These are phyloP conservation scores for Bombyx mandarina DNA, from an alignment of 1,140 invertebrate genomes.

Conservation along the genomic window DNA sequence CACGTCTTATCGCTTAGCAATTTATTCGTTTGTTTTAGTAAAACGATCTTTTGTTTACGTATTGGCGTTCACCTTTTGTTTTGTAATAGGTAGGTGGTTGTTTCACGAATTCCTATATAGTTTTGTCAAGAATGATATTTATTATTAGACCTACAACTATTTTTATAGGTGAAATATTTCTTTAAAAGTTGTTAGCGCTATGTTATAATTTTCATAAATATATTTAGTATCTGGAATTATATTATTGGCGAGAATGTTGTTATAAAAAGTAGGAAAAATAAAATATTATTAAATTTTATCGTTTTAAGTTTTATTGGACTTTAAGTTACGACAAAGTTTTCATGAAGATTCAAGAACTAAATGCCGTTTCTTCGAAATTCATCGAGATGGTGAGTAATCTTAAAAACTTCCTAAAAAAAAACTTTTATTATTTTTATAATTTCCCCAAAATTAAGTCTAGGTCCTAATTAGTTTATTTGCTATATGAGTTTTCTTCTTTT, in stretches of 20 bases:
- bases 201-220: too few relatives aligned
- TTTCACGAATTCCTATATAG: constrained; percentile 17
- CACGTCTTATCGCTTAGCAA: constrained; percentile 22
- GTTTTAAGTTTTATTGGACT: constrained; percentile 12
- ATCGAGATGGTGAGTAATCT: too few relatives aligned
- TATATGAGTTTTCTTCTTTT: too few relatives aligned
- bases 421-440: too few relatives aligned
- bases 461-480: too few relatives aligned
- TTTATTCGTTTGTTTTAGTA: constrained; percentile 14
- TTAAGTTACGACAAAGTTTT: constrained; percentile 6
- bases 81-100: constrained; percentile 15
- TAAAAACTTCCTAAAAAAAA: too few relatives aligned
- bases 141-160: background rate
- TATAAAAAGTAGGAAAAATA: constrained; percentile 2
- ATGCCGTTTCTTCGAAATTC: too few relatives aligned
- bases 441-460: too few relatives aligned
- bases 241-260: background rate
- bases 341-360: constrained; percentile 2
- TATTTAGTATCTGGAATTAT: too few relatives aligned
- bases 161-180: too few relatives aligned
- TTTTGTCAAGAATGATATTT: constrained; percentile 45
- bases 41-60: constrained; percentile 22
- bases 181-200: too few relatives aligned
- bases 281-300: constrained; percentile 5
- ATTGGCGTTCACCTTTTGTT: constrained; percentile 16